These are phyloP conservation scores for Apostichopus leukothele DNA, from an alignment of 53 echinoderm and acorn worm species.

Conservation along the genomic window DNA sequence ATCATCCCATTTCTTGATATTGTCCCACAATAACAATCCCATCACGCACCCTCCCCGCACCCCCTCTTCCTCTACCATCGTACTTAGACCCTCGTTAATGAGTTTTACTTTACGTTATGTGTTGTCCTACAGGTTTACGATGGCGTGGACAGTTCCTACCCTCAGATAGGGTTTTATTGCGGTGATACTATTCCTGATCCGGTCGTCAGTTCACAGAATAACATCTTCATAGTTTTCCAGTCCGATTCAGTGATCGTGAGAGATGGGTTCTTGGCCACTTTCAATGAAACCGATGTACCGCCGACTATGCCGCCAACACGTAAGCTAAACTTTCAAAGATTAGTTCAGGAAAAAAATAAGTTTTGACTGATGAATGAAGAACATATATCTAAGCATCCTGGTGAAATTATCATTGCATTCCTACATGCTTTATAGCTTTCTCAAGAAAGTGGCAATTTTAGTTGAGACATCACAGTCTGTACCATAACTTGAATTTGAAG, in stretches of 20 bases:
- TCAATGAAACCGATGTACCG: not conserved
- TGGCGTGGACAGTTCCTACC: slow-evolving; percentile 29
- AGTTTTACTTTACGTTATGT: not conserved
- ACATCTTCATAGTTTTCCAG: slow-evolving; percentile 34
- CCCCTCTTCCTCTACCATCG: too few species aligned
- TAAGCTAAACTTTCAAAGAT: not conserved
- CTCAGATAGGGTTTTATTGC: slow-evolving; percentile 39
- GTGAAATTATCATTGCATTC: too few species aligned
- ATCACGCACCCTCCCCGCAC: too few species aligned
- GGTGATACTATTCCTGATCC: slow-evolving; percentile 42
- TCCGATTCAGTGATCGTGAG: slow-evolving; percentile 8
- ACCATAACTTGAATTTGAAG: too few species aligned
- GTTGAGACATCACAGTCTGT: too few species aligned
- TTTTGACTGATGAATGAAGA: not conserved
- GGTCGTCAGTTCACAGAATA: slow-evolving; percentile 30
- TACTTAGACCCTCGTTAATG: too few species aligned
- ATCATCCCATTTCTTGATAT: too few species aligned
- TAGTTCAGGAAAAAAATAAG: not conserved
- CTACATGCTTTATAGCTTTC: too few species aligned
- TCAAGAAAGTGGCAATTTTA: too few species aligned
- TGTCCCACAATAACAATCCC: too few species aligned
- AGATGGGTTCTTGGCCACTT: slow-evolving; percentile 28
- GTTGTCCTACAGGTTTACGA: slow-evolving; percentile 45
- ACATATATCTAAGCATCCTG: too few species aligned
- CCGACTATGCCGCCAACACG: not conserved